phyloP scores from a whole-genome alignment of 2,797 vertebrate species.

The Phrynocephalus forsythii region DNA sequence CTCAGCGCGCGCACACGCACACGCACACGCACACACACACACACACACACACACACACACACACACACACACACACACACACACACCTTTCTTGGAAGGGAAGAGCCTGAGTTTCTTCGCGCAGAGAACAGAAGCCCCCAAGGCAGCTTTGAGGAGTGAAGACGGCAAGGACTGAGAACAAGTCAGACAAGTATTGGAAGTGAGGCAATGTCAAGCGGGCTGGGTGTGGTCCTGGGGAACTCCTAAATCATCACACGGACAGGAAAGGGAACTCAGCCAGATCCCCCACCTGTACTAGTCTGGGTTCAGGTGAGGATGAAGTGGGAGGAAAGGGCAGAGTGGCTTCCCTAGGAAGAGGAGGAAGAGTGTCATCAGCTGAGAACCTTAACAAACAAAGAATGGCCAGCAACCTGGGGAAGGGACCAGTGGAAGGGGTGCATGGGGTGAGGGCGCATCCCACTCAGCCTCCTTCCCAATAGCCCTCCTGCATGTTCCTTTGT shows the following conservation, averaged over 20 bases:
- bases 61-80: background rate
- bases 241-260: background rate
- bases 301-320: background rate
- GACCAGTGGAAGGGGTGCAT: no score
- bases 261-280: conserved; percentile 1
- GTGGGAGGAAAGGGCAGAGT: background rate
- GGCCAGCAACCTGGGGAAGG: background rate
- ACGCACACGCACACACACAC: no score
- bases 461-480: background rate
- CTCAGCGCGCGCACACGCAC: no score
- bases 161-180: background rate
- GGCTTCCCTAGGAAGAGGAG: background rate
- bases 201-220: background rate
- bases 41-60: background rate
- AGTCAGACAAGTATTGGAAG: conserved; percentile 5
- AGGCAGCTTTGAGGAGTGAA: background rate
- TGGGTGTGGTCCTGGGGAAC: background rate
- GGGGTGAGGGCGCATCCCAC: background rate
- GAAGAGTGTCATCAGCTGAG: background rate
- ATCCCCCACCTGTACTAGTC: background rate
- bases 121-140: background rate
- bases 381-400: background rate
- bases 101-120: background rate
- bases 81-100: background rate
- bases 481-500: background rate